Evolutionary conservation across 2,888 invertebrate species (phyloP), one percentile per base, ranked within the genome.

Genomic region (Idaea straminata): DNA sequence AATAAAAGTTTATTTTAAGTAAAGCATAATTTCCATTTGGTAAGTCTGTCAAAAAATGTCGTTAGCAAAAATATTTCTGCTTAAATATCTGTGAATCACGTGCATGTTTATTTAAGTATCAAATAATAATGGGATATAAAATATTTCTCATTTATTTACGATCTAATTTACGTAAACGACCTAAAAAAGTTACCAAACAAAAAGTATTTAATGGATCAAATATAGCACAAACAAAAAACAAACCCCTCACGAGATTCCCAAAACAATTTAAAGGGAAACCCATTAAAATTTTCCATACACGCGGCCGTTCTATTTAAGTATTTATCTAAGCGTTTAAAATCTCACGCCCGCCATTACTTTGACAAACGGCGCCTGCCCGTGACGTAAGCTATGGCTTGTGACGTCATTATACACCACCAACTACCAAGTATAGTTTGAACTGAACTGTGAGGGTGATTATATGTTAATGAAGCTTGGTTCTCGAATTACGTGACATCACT

Each of bases 361-460:
- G 72, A 72, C 72, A 73, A 67, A 73, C 68, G 70, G 67, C 73
- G 74, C 70, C 67, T 72, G 72, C 59, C 64, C 63, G 59, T 75
- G 75, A 75, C 75, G 75, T 71, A 60, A 10, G 10, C 47, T 66
- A 57, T 60, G 59, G 67, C 35, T 47, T 59, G 58, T 74, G 73
- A 75, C 75, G 75, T 75, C 75, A 72, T 47, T 47, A 10, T 47
- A 47, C 47, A 7, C 47, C 13, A 47, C 13, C 69, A 25, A 66
- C 64, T 61, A 47, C 13, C 69, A 25, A 66, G 62, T 61, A 66
- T 69, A 66, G 64, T 68, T 63, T 84, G 47, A 13, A 6, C 47
- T 13, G 47, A 7, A 13, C 10, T 47, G 6, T 13, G 47, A 10
- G 47, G 10, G 13, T 47, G 7, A 47, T 47, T 47, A 47, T 47